Evolutionary conservation across 2,888 invertebrate genomes (phyloP).

Genomic region (Ptychoptera contaminata): DNA sequence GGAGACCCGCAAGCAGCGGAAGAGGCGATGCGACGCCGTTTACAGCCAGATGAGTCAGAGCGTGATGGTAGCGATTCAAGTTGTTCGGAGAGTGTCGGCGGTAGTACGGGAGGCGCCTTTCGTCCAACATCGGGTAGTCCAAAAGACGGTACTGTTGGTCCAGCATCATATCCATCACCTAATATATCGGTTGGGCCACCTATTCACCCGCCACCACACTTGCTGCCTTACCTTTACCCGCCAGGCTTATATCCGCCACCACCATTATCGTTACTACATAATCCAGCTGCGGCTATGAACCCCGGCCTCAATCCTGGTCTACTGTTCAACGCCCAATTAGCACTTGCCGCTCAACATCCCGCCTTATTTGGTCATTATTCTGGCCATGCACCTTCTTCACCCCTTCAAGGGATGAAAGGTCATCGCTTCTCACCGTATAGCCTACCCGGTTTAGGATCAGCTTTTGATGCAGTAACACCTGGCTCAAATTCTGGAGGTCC

Average conservation of each 20-base stretch:
- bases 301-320: conserved; percentile 64
- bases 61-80: conserved; percentile 57
- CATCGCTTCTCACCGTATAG: conserved; percentile 85
- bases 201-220: conserved; percentile 75
- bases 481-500: conserved; percentile 20
- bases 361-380: conserved; percentile 55
- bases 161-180: conserved; percentile 66
- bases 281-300: conserved; percentile 34
- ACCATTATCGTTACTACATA: conserved; percentile 45
- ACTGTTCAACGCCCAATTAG: conserved; percentile 76
- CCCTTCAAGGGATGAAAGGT: conserved; percentile 51
- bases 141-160: conserved; percentile 32
- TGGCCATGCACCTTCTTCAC: conserved; percentile 51
- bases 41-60: conserved; percentile 45
- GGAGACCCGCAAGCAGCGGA: conserved; percentile 36
- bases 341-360: conserved; percentile 77
- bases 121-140: conserved; percentile 35
- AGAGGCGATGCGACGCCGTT: conserved; percentile 31
- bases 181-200: conserved; percentile 91
- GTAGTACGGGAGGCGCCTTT: conserved; percentile 32
- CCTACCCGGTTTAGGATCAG: conserved; percentile 64
- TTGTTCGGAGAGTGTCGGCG: conserved; percentile 46
- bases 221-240: conserved; percentile 85
- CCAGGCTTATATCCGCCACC: conserved; percentile 75
- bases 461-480: conserved; percentile 81